These are phyloP conservation scores for Macquaria australasica DNA, from an alignment of 2,113 vertebrate species.

Conservation along the genomic window DNA sequence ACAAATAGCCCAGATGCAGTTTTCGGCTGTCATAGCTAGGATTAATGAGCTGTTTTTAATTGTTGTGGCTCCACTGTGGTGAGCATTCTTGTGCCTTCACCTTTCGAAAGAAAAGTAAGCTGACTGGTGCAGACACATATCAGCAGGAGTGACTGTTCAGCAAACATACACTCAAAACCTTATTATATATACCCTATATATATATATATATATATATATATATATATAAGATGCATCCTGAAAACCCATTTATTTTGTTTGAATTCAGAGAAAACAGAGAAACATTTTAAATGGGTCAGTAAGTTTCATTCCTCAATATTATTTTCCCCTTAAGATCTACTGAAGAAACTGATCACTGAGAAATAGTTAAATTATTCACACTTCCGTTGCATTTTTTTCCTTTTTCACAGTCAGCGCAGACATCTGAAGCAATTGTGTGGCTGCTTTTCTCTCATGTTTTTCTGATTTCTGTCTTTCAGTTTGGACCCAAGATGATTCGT, in stretches of 20 bases:
- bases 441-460: slow-evolving; percentile 44
- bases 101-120: background rate
- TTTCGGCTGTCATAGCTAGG: slow-evolving; percentile 24
- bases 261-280: slow-evolving; percentile 31
- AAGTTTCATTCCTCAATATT: slow-evolving; percentile 46
- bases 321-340: slow-evolving; percentile 29
- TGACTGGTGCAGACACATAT: slow-evolving; percentile 1
- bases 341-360: slow-evolving; percentile 44
- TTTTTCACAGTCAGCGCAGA: slow-evolving; percentile 3
- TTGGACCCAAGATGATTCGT: slow-evolving; percentile 44
- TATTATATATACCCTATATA: background rate
- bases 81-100: slow-evolving; percentile 9
- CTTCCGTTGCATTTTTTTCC: slow-evolving; percentile 7
- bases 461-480: slow-evolving; percentile 43
- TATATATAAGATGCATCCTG: slow-evolving; percentile 13
- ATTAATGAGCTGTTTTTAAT: slow-evolving; percentile 63
- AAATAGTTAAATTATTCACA: slow-evolving; percentile 67
- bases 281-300: slow-evolving; percentile 57
- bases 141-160: slow-evolving; percentile 7
- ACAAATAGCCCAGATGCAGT: slow-evolving; percentile 27
- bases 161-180: background rate
- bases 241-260: slow-evolving; percentile 27
- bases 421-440: slow-evolving; percentile 23
- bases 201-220: background rate
- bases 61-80: slow-evolving; percentile 9